These are phyloP conservation scores for Ceratitis capitata DNA, from an alignment of 1,140 invertebrate genomes.

Conservation along the genomic window DNA sequence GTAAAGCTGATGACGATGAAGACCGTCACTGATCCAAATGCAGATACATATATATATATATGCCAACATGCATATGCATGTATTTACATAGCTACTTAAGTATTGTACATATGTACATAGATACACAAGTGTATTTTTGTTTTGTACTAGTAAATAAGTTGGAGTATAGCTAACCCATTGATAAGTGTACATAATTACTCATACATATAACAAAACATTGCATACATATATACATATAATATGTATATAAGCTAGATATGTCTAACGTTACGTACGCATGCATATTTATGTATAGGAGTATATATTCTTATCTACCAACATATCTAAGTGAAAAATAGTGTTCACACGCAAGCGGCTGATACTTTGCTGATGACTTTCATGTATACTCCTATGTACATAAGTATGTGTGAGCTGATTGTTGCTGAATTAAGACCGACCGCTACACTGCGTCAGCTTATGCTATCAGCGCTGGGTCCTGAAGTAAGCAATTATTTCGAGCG, in stretches of 20 bases:
- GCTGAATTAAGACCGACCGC: not conserved
- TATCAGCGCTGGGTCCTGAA: not conserved
- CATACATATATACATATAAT: too few relatives aligned
- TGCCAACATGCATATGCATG: not conserved
- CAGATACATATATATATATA: not conserved
- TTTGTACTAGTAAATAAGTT: too few relatives aligned
- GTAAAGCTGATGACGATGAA: too few relatives aligned
- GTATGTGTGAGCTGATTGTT: not conserved
- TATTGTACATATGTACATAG: not conserved
- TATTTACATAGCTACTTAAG: not conserved
- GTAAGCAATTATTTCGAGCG: not conserved
- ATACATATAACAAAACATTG: too few relatives aligned
- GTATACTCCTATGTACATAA: too few relatives aligned
- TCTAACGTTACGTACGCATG: too few relatives aligned
- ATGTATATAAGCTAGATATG: too few relatives aligned
- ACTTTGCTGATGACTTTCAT: not conserved
- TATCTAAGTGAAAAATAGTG: not conserved
- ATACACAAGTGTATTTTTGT: not conserved
- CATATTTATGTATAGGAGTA: too few relatives aligned
- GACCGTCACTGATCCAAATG: not conserved
- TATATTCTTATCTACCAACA: too few relatives aligned
- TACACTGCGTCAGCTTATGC: not conserved
- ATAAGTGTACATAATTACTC: not conserved
- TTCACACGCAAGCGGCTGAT: not conserved
- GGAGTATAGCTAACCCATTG: not conserved